Conservation (phyloP, 1,140 invertebrate species). For the Pogonomyrmex barbatus region DNA sequence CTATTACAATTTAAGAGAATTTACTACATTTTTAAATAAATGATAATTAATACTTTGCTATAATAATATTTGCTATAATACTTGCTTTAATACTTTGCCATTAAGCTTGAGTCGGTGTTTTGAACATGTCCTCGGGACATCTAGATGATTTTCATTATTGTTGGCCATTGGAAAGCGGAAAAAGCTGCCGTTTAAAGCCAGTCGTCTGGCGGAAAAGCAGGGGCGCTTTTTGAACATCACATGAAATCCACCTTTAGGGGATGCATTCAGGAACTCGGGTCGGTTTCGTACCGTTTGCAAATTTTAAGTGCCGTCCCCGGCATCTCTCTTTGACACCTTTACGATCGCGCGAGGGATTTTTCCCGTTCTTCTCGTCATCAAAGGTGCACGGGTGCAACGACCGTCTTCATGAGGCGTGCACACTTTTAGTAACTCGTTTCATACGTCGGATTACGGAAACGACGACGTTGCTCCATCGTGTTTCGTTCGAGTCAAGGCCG, state of each 20-base stretch:
- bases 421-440: constrained; percentile 14
- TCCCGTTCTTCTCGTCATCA: neutral
- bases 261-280: neutral
- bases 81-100: neutral
- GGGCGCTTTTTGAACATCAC: neutral
- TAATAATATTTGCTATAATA: too few relatives aligned
- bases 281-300: constrained; percentile 31
- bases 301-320: constrained; percentile 31
- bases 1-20: constrained; percentile 3
- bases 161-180: neutral
- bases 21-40: neutral
- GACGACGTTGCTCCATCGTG: neutral
- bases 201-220: constrained; percentile 19
- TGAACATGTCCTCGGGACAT: neutral
- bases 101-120: neutral
- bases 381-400: neutral
- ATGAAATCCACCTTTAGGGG: constrained; percentile 20
- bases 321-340: constrained; percentile 37
- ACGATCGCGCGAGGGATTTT: constrained; percentile 27
- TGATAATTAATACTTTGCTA: neutral
- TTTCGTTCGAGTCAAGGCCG: constrained; percentile 22
- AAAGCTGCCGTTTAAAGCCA: constrained; percentile 10
- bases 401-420: neutral
- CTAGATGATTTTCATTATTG: constrained; percentile 18
- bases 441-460: constrained; percentile 35